A percentile compares a stretch with the other conserved stretches of the same genome.
Conservation (phyloP, 2,888 invertebrate genomes). For the Oxyscelio sp. region DNA sequence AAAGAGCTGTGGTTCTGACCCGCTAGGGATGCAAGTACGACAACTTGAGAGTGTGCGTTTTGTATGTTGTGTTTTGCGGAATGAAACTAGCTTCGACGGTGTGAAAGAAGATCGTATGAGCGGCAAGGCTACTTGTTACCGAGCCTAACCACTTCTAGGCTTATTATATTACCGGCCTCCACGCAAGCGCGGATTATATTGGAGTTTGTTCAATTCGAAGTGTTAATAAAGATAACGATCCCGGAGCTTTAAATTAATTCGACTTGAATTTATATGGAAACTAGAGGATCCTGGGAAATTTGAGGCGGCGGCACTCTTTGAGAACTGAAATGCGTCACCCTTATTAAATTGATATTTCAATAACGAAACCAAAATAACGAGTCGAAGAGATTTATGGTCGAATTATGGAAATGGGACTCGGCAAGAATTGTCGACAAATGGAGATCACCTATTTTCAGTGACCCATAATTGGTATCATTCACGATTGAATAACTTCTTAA, state of each 20-base stretch:
- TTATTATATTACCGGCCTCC: slow-evolving; percentile 55
- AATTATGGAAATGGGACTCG: neutral
- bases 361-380: neutral
- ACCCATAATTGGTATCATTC: neutral
- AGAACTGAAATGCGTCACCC: neutral
- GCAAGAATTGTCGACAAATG: neutral
- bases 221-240: slow-evolving; percentile 47
- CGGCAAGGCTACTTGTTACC: slow-evolving; percentile 58
- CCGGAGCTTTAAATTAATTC: slow-evolving; percentile 7
- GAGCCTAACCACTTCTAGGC: slow-evolving; percentile 45
- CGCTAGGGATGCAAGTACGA: slow-evolving; percentile 24
- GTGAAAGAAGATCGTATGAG: slow-evolving; percentile 47
- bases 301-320: slow-evolving; percentile 5
- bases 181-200: slow-evolving; percentile 16
- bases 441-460: neutral
- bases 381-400: neutral
- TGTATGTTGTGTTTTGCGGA: slow-evolving; percentile 42
- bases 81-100: slow-evolving; percentile 43
- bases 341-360: slow-evolving; percentile 3
- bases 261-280: slow-evolving; percentile 18
- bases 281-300: slow-evolving; percentile 19
- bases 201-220: slow-evolving; percentile 11
- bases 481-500: neutral
- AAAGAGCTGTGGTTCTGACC: slow-evolving; percentile 33
- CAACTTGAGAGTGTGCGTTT: slow-evolving; percentile 53